These are phyloP conservation scores for Esox lucius DNA, from an alignment of 2,797 vertebrate species.

Conservation along the genomic window DNA sequence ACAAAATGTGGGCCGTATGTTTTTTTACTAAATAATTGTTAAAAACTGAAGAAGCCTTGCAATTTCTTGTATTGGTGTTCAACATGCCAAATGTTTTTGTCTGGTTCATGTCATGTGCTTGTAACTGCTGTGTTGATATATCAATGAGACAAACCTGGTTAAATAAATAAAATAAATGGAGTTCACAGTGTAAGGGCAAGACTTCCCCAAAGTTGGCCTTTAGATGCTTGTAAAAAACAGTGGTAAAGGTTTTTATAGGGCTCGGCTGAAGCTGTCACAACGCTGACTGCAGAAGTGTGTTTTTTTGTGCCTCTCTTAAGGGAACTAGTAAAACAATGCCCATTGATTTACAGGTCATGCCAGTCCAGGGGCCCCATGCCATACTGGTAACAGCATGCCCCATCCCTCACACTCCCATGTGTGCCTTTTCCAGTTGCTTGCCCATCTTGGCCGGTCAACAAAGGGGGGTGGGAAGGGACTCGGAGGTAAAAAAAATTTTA, in stretches of 20 bases:
- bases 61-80: too few relatives aligned
- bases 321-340: slow-evolving; percentile 38
- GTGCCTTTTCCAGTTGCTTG: neutral
- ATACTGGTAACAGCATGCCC: neutral
- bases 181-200: slow-evolving; percentile 37
- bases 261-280: slow-evolving; percentile 25
- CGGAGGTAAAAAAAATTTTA: too few relatives aligned
- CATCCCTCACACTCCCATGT: neutral
- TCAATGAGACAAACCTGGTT: too few relatives aligned
- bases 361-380: neutral
- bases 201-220: slow-evolving; percentile 53
- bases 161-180: neutral
- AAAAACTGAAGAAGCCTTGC: too few relatives aligned
- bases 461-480: neutral
- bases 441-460: neutral
- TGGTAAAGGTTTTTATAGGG: slow-evolving; percentile 60
- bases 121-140: too few relatives aligned
- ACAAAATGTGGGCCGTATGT: too few relatives aligned
- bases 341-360: slow-evolving; percentile 9
- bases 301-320: slow-evolving; percentile 31
- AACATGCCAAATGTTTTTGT: too few relatives aligned
- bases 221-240: slow-evolving; percentile 63
- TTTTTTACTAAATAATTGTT: too few relatives aligned
- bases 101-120: too few relatives aligned
- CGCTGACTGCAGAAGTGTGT: slow-evolving; percentile 38